phyloP scores from a whole-genome alignment of 2,797 vertebrate species.

The Syndactyla subalaris region DNA sequence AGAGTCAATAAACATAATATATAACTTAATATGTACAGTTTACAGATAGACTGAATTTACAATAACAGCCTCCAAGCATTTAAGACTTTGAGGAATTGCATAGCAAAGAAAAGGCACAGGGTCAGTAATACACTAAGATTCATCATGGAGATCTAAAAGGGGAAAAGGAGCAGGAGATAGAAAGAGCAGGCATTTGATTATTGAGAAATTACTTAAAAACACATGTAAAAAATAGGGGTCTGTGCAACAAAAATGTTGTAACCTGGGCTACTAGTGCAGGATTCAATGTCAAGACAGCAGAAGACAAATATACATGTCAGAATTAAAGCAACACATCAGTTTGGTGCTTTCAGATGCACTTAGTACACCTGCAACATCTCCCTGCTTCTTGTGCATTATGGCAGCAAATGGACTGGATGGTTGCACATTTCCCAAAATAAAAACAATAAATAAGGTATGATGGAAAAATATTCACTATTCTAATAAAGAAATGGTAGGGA shows the following conservation, averaged over 20 bases:
- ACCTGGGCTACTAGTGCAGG: background rate
- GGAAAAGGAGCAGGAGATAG: background rate
- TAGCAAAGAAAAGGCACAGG: background rate
- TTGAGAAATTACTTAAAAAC: background rate
- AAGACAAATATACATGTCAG: background rate
- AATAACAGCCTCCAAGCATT: slow-evolving; percentile 46
- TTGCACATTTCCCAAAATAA: background rate
- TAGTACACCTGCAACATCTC: background rate
- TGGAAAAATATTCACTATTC: background rate
- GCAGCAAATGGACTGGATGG: background rate
- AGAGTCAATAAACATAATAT: background rate
- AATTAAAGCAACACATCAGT: background rate
- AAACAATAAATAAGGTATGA: background rate
- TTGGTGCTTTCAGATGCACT: background rate
- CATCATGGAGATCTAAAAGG: background rate
- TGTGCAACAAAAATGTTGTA: background rate
- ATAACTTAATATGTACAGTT: background rate
- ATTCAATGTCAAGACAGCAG: background rate
- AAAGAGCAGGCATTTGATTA: background rate
- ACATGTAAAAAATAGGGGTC: background rate
- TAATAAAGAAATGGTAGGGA: background rate
- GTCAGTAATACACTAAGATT: background rate
- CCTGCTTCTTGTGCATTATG: background rate
- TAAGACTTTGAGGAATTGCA: background rate
- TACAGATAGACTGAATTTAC: slow-evolving; percentile 20